phyloP scores from a whole-genome alignment of 2,113 vertebrate genomes.

The Chloroceryle aenea region DNA sequence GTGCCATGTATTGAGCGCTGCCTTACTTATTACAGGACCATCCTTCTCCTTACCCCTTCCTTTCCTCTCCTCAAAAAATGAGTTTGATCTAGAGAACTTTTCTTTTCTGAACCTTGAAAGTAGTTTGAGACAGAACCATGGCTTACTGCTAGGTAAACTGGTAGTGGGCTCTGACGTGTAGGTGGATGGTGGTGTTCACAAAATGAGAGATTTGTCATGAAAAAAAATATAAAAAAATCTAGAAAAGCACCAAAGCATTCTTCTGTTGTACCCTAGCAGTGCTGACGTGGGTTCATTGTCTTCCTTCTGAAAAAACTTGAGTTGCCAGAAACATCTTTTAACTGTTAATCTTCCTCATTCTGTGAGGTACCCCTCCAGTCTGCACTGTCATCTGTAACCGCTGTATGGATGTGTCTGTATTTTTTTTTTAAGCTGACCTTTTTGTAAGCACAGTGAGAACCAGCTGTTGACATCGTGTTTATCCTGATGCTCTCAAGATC shows the following conservation, averaged over 20 bases:
- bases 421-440: background rate
- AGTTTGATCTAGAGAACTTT: background rate
- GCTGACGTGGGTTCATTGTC: background rate
- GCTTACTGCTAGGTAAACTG: background rate
- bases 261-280: background rate
- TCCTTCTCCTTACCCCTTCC: background rate
- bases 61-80: background rate
- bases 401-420: background rate
- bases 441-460: background rate
- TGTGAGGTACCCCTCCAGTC: background rate
- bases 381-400: background rate
- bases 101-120: background rate
- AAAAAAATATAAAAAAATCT: background rate
- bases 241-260: background rate
- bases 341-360: background rate
- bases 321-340: background rate
- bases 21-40: background rate
- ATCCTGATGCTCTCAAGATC: background rate
- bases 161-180: background rate
- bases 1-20: conserved; percentile 9
- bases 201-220: background rate
- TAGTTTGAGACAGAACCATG: background rate
- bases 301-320: background rate
- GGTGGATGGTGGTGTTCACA: background rate
- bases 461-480: background rate